These are phyloP conservation scores for Periplaneta americana DNA, from an alignment of 1,140 invertebrate genomes.

Conservation along the genomic window DNA sequence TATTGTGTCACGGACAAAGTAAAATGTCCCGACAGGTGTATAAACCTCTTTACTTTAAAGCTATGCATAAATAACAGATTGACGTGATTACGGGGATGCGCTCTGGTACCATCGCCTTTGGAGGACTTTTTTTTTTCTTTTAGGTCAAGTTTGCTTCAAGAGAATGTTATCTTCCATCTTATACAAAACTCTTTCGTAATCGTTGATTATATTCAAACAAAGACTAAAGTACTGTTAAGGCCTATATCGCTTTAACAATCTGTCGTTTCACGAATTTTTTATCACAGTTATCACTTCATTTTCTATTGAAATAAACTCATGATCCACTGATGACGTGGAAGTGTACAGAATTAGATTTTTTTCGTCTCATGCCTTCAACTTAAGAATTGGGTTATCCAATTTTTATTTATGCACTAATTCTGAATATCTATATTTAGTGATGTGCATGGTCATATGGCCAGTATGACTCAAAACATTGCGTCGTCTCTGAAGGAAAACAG, in stretches of 20 bases:
- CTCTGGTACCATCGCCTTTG: background rate
- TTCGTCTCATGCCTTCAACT: no score
- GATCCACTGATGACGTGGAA: no score
- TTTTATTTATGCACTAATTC: no score
- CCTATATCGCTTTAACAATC: background rate
- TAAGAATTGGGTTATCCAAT: no score
- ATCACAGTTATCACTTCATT: background rate
- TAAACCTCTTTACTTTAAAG: background rate
- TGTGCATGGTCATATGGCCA: no score
- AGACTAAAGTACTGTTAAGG: background rate
- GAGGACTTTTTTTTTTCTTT: background rate
- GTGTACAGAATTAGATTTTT: no score
- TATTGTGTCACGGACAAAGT: background rate
- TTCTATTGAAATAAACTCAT: background rate
- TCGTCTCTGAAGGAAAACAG: no score
- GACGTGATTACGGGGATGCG: background rate
- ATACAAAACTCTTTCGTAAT: background rate
- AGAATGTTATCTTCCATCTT: background rate
- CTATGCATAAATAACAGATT: background rate
- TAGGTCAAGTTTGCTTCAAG: background rate
- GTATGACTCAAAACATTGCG: no score
- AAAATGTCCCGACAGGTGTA: background rate
- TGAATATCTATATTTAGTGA: no score
- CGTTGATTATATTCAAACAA: background rate
- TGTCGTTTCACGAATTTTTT: background rate